These are phyloP conservation scores for Ichneumon xanthorius DNA, from an alignment of 2,888 invertebrate genomes.

Conservation along the genomic window DNA sequence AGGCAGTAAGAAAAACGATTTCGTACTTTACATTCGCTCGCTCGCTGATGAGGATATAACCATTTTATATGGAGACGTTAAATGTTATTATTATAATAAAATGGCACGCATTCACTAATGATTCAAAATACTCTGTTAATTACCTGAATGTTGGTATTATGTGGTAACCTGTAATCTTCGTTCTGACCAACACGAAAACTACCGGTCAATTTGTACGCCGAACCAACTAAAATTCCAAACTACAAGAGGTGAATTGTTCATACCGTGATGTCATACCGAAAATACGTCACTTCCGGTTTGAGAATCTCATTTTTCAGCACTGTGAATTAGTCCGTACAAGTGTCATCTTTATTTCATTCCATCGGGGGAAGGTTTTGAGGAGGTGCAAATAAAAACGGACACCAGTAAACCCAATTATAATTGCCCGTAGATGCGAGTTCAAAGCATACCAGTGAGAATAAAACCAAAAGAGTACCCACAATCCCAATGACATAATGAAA, in stretches of 20 bases:
- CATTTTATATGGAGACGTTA: not conserved
- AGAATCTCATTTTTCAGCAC: not conserved
- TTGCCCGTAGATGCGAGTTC: not conserved
- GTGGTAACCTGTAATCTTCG: too few species aligned
- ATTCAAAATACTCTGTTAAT: too few species aligned
- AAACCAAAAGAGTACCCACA: not conserved
- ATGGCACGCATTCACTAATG: not conserved
- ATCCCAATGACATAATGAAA: conserved; percentile 15
- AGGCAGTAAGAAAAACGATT: not conserved
- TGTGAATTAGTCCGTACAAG: conserved; percentile 50
- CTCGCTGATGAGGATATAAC: not conserved
- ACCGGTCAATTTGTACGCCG: too few species aligned
- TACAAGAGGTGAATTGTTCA: too few species aligned
- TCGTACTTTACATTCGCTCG: not conserved
- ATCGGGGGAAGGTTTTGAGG: conserved; percentile 29
- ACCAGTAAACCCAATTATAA: conserved; percentile 19
- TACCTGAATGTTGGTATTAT: too few species aligned
- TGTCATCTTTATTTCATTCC: conserved; percentile 67
- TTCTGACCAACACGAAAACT: too few species aligned
- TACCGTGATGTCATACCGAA: too few species aligned
- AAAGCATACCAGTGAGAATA: not conserved
- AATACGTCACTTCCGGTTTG: too few species aligned
- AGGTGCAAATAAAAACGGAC: not conserved
- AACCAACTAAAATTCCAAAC: too few species aligned
- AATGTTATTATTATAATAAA: not conserved